Evolutionary conservation across 64 coral and sea anemone genomes (phyloP).

Genomic region (Anthopleura sola): DNA sequence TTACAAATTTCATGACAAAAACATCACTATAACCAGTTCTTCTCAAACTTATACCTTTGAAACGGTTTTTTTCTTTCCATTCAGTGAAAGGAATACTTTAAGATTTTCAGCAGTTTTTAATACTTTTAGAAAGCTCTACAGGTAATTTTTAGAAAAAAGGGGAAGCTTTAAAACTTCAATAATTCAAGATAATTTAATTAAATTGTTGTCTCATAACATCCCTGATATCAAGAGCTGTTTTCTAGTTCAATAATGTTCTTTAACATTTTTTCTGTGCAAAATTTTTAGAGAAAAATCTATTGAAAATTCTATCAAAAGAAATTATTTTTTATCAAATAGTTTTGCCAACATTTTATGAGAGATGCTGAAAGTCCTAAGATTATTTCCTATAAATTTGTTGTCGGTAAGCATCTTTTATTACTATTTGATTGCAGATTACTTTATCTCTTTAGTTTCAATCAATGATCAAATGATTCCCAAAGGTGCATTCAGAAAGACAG

Average conservation of each 20-base stretch:
- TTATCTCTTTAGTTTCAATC: not conserved
- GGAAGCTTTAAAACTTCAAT: not conserved
- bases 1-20: not conserved
- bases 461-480: not conserved
- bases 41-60: not conserved
- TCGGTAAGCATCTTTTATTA: not conserved
- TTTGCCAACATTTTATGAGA: too few relatives aligned
- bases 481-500: not conserved
- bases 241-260: not conserved
- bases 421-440: not conserved
- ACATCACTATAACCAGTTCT: not conserved
- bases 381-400: not conserved
- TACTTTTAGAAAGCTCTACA: too few relatives aligned
- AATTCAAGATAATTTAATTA: not conserved
- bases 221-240: not conserved
- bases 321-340: too few relatives aligned
- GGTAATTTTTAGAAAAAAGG: not conserved
- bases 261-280: not conserved
- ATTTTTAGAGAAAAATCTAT: not conserved
- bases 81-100: not conserved
- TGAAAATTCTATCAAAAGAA: not conserved
- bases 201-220: not conserved
- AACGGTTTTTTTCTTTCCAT: not conserved
- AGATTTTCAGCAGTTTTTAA: not conserved
- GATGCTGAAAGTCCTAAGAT: too few relatives aligned